Conservation (phyloP, 2,113 vertebrate species). For the Lipotes vexillifer region DNA sequence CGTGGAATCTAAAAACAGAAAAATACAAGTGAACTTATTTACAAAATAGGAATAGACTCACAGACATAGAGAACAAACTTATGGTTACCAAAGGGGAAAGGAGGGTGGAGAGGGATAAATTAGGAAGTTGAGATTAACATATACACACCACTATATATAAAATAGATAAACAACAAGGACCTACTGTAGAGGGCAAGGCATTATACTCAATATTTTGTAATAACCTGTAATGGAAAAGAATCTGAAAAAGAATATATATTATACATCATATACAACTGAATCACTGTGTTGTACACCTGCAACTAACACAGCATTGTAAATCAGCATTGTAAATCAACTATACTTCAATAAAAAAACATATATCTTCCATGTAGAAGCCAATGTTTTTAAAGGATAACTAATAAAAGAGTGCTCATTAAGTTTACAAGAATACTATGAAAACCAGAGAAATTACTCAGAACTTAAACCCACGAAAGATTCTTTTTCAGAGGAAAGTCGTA, state of each 20-base stretch:
- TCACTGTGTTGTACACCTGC: not conserved
- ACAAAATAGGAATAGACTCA: not conserved
- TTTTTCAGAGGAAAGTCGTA: not conserved
- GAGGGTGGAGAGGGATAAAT: not conserved
- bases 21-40: not conserved
- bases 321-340: not conserved
- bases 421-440: not conserved
- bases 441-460: not conserved
- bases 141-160: not conserved
- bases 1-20: not conserved
- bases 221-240: not conserved
- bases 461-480: not conserved
- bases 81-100: not conserved
- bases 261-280: not conserved
- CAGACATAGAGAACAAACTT: not conserved
- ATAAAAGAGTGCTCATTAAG: not conserved
- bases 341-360: not conserved
- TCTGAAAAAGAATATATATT: not conserved
- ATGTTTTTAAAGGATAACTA: not conserved
- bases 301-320: not conserved
- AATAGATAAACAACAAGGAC: not conserved
- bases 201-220: not conserved
- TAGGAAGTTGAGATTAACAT: no score
- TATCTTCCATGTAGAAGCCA: not conserved
- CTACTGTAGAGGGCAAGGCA: not conserved